A percentile compares a stretch with the other conserved stretches of the same genome.
phyloP scores from a whole-genome alignment of 2,888 invertebrate species.

The Myopa tessellatipennis region DNA sequence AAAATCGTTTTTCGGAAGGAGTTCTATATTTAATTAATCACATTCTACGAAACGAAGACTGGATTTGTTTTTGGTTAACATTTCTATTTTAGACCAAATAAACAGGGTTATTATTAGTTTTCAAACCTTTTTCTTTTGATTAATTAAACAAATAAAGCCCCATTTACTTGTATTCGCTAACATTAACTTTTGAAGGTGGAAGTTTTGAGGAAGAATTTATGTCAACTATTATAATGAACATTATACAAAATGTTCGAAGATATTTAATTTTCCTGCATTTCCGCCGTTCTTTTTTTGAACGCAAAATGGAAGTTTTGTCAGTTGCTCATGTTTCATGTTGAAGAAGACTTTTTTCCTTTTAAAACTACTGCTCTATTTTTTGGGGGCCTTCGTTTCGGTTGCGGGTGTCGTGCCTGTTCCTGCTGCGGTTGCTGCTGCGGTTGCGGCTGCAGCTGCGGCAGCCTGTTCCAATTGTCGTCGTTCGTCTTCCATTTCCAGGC shows the following conservation, averaged over 20 bases:
- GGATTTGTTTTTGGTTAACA: no score
- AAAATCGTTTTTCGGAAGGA: no score
- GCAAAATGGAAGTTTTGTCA: constrained; percentile 17
- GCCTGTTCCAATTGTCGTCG: constrained; percentile 68
- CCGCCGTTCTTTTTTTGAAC: neutral
- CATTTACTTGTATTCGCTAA: no score
- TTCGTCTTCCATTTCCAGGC: constrained; percentile 69
- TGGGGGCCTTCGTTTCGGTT: constrained; percentile 39
- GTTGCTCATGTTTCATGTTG: neutral
- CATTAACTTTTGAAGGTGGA: neutral
- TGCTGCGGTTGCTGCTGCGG: constrained; percentile 65
- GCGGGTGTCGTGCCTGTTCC: neutral
- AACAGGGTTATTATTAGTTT: no score
- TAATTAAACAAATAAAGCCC: no score
- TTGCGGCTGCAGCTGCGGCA: constrained; percentile 68
- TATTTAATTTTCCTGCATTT: neutral
- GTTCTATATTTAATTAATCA: no score
- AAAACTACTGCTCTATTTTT: constrained; percentile 35
- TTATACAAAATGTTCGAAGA: neutral
- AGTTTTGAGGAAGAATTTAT: neutral
- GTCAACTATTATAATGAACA: no score
- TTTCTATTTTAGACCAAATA: no score
- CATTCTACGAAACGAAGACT: no score
- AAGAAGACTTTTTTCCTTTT: constrained; percentile 22
- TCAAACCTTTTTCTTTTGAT: no score